Conservation (phyloP, 2,113 vertebrate species). For the Pao palembangensis region DNA sequence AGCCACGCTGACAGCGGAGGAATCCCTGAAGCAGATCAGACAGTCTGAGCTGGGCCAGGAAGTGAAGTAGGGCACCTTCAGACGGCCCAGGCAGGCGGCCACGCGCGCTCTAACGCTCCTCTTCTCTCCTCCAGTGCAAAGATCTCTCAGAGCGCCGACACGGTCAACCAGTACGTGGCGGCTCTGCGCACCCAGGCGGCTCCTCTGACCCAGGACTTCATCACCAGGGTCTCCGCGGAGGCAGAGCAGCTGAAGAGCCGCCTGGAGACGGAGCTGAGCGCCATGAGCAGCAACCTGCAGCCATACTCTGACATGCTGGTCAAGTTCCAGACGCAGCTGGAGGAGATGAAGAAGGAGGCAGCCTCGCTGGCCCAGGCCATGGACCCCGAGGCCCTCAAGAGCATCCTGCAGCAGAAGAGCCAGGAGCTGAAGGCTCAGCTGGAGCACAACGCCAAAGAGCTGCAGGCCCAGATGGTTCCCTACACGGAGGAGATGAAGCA, state of each 20-base stretch:
- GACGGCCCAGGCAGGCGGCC: too few relatives aligned
- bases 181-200: conserved; percentile 37
- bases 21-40: conserved; percentile 57
- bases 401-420: conserved; percentile 34
- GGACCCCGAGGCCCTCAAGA: conserved; percentile 42
- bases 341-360: conserved; percentile 71
- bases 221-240: conserved; percentile 46
- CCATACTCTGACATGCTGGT: conserved; percentile 64
- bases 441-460: conserved; percentile 28
- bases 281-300: conserved; percentile 18
- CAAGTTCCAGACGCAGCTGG: conserved; percentile 72
- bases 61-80: too few relatives aligned
- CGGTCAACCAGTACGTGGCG: conserved; percentile 26
- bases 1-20: conserved; percentile 60
- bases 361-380: conserved; percentile 44
- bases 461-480: conserved; percentile 57
- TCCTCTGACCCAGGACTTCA: conserved; percentile 34
- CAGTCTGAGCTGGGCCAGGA: conserved; percentile 46
- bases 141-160: conserved; percentile 39
- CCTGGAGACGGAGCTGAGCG: conserved; percentile 47
- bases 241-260: conserved; percentile 48
- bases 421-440: conserved; percentile 48
- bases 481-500: conserved; percentile 45
- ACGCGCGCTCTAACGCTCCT: too few relatives aligned
- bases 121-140: conserved; percentile 17